These are phyloP conservation scores for Galbula dea DNA, from an alignment of 2,113 vertebrate genomes.

Conservation along the genomic window DNA sequence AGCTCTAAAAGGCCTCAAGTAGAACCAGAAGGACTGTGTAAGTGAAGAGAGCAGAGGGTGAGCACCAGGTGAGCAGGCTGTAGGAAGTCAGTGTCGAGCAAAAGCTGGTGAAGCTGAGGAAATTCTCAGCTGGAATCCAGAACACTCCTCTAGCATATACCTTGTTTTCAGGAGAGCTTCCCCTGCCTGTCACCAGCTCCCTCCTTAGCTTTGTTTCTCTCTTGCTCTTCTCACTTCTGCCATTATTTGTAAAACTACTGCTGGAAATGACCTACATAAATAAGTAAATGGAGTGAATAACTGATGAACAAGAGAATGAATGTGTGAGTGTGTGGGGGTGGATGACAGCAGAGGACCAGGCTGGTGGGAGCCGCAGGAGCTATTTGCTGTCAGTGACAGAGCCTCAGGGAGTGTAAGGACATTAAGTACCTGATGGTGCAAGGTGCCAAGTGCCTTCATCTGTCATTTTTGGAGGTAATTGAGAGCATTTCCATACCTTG, in stretches of 20 bases:
- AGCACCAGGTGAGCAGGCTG: not conserved
- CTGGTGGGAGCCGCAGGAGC: conserved; percentile 53
- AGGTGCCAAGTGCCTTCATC: not conserved
- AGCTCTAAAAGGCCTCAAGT: not conserved
- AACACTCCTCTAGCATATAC: no score
- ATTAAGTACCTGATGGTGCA: not conserved
- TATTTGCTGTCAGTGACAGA: conserved; percentile 13
- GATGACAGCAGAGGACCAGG: conserved; percentile 21
- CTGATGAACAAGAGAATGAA: conserved; percentile 39
- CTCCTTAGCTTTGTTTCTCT: not conserved
- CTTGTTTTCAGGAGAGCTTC: not conserved
- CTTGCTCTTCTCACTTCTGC: not conserved
- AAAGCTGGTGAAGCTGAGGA: not conserved
- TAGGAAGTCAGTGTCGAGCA: not conserved
- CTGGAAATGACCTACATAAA: conserved; percentile 62
- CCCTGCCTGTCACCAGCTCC: not conserved
- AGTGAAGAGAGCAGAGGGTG: not conserved
- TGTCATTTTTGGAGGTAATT: not conserved
- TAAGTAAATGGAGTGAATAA: conserved; percentile 65
- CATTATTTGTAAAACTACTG: conserved; percentile 47
- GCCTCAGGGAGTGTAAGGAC: not conserved
- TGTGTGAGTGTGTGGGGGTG: conserved; percentile 40
- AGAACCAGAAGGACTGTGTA: not conserved
- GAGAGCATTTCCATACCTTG: conserved; percentile 2
- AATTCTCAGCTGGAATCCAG: no score